These are phyloP conservation scores for Leptoclinus maculatus DNA, from an alignment of 2,797 vertebrate genomes.

Conservation along the genomic window DNA sequence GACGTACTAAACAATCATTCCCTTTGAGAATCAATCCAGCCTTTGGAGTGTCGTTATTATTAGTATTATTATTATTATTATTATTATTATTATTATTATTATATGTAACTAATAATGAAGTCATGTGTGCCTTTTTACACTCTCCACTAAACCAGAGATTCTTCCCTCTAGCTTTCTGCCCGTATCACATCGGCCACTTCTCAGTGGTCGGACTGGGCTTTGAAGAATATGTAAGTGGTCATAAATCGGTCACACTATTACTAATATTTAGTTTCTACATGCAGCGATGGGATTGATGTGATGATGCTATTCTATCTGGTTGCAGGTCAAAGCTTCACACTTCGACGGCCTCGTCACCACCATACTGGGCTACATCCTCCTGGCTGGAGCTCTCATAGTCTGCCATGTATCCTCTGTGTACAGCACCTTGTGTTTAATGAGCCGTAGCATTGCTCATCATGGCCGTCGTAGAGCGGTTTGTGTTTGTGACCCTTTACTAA, in stretches of 20 bases:
- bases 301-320: neutral
- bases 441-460: neutral
- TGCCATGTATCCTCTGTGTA: slow-evolving; percentile 94
- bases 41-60: neutral
- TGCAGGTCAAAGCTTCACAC: slow-evolving; percentile 93
- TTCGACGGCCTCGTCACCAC: slow-evolving; percentile 97
- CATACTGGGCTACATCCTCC: slow-evolving; percentile 94
- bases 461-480: no score
- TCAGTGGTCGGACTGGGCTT: slow-evolving; percentile 96
- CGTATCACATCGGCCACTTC: slow-evolving; percentile 98
- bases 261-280: neutral
- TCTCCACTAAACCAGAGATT: neutral
- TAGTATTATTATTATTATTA: no score
- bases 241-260: neutral
- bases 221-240: slow-evolving; percentile 93
- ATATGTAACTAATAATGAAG: no score
- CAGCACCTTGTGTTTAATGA: neutral
- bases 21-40: neutral
- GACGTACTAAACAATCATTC: neutral
- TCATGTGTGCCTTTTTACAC: neutral
- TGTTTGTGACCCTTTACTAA: neutral
- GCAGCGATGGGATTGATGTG: neutral
- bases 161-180: slow-evolving; percentile 91
- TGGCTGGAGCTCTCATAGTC: slow-evolving; percentile 93
- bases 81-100: no score